Base-by-base conservation (phyloP, 1,140 invertebrate genomes). In the Trachymyrmex septentrionalis region DNA sequence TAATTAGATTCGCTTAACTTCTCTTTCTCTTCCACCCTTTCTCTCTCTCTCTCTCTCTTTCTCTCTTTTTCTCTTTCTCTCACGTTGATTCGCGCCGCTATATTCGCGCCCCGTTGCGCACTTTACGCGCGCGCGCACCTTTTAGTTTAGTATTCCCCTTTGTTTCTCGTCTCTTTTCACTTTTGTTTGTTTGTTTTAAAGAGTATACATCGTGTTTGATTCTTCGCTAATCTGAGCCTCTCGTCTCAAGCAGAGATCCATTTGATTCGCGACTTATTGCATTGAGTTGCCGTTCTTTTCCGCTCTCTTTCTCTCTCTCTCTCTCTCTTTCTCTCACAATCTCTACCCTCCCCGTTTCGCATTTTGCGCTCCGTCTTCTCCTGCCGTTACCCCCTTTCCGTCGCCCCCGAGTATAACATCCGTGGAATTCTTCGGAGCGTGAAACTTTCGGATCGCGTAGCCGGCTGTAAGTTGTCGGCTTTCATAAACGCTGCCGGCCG, bases 261-360 rank as follows among this genome's bases (percentile, higher is more conserved):
- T 95, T 95, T 94, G 92, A 94, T 95, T 95, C 86, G 89, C 90
- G 86, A 92, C 90, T 93, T 92, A 93, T 94, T 94, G 92, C 92
- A 93, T 91, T 90, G 86, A 71, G 73, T 88, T 85, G 78, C 88
- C 50, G 44, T 30, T 24, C 50, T 21, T 64, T 16, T 66, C 34
- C 57, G 34, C n/a, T 63, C 53, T 16, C n/a, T 38, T 1, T 2
- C 0, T 4, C 10, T 66, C 9, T 12, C 14, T 24, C 2, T 59
- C 19, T 38, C 55, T 80, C 16, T 34, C 63, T 77, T 14, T 67
- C 30, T 34, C 61, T 24, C n/a, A 9, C 53, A 48, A 16, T 50
- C 57, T 3, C 14, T 34, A 19, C 16, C 24, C 9, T 48, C 55
- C 1, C 19, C 30, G 48, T 86, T 84, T 73, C 88, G 75, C 85